A percentile compares a stretch with the other conserved stretches of the same genome.
phyloP scores from a whole-genome alignment of 2,888 invertebrate genomes.

The Sericinus montela region DNA sequence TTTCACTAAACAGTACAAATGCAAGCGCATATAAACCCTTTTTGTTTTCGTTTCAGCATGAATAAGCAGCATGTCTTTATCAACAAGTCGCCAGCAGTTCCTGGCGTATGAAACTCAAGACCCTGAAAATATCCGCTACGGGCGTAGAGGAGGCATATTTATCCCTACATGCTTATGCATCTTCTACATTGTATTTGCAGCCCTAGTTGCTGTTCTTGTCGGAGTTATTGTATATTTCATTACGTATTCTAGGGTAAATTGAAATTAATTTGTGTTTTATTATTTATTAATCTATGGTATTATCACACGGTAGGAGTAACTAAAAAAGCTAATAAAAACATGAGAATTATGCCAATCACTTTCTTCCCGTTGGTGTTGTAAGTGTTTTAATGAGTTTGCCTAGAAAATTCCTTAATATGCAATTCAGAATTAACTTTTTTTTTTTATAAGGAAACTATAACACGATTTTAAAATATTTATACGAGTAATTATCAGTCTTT shows the following conservation, averaged over 20 bases:
- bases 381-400: no score
- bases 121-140: slow-evolving; percentile 76
- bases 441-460: no score
- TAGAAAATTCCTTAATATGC: no score
- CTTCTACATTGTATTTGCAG: slow-evolving; percentile 51
- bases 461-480: no score
- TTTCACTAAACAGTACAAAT: no score
- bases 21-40: no score
- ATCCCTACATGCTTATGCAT: slow-evolving; percentile 80
- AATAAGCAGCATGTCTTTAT: slow-evolving; percentile 58
- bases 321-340: no score
- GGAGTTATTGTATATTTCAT: slow-evolving; percentile 68
- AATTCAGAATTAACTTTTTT: no score
- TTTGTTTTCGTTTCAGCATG: slow-evolving; percentile 45
- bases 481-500: slow-evolving; percentile 7
- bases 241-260: slow-evolving; percentile 62
- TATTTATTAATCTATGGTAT: no score
- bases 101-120: slow-evolving; percentile 75
- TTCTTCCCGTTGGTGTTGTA: no score
- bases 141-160: slow-evolving; percentile 81
- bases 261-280: neutral
- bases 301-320: no score
- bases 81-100: slow-evolving; percentile 80
- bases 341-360: no score
- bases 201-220: slow-evolving; percentile 52